A percentile compares a stretch with the other conserved stretches of the same genome.
Conservation (phyloP, 2,113 vertebrate species). For the Festucalex cinctus region DNA sequence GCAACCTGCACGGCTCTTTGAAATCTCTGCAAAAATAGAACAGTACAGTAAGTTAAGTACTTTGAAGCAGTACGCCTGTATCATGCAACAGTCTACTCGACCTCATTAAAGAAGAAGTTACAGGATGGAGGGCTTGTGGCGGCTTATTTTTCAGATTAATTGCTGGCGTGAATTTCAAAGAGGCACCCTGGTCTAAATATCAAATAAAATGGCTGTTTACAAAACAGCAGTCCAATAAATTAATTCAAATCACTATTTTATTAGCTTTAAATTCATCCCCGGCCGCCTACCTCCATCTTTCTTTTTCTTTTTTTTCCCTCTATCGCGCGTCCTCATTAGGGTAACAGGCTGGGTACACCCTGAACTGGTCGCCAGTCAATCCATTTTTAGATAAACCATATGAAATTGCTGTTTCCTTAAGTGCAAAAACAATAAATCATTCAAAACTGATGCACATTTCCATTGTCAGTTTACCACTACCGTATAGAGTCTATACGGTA, state of each 20-base stretch:
- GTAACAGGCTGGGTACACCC: no score
- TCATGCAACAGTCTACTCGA: constrained; percentile 35
- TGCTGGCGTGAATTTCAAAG: constrained; percentile 54
- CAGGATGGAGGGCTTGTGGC: constrained; percentile 31
- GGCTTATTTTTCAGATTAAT: constrained; percentile 46
- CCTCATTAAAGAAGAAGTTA: constrained; percentile 56
- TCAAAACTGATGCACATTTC: no score
- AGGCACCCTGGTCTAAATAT: constrained; percentile 11
- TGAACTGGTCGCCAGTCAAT: no score
- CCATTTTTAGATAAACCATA: no score
- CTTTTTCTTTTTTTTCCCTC: background rate
- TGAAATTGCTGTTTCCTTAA: no score
- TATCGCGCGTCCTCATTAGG: background rate
- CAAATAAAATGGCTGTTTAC: background rate
- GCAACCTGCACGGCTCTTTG: constrained; percentile 58
- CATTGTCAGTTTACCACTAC: no score
- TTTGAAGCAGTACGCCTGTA: constrained; percentile 50
- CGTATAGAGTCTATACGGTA: no score
- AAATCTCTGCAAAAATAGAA: constrained; percentile 62
- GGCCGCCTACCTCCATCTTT: background rate
- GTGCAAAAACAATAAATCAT: no score
- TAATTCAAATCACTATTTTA: no score
- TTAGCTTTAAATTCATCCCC: no score
- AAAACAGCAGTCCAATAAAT: background rate
- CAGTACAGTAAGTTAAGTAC: constrained; percentile 34